Conservation (phyloP, 2,113 vertebrate genomes). For the Prinia subflava region DNA sequence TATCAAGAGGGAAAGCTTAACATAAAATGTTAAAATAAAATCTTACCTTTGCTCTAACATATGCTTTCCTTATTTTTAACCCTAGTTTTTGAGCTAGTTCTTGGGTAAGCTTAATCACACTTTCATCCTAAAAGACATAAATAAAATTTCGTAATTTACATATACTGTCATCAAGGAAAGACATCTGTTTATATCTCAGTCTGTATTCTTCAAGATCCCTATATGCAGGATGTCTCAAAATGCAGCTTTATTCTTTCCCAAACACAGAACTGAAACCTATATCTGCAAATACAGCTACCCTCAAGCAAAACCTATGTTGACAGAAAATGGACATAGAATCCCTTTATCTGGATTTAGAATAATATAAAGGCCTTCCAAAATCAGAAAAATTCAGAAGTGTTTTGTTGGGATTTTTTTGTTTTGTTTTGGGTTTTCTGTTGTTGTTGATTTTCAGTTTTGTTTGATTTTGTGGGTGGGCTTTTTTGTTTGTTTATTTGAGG, state of each 20-base stretch:
- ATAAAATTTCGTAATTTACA: neutral
- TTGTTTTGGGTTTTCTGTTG: neutral
- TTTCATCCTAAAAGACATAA: slow-evolving; percentile 81
- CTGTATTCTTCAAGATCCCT: neutral
- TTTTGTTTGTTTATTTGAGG: neutral
- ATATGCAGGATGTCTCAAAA: neutral
- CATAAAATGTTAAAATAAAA: neutral
- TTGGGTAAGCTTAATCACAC: slow-evolving; percentile 92
- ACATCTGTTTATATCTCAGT: neutral
- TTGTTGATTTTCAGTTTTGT: neutral
- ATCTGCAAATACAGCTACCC: neutral
- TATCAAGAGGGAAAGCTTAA: neutral
- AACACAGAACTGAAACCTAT: neutral
- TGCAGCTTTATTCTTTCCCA: neutral
- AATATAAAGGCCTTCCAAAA: neutral
- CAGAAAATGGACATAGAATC: neutral
- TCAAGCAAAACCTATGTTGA: neutral
- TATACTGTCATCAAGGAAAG: neutral
- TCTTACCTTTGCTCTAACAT: slow-evolving; percentile 89
- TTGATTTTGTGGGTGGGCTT: neutral
- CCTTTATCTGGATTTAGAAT: neutral
- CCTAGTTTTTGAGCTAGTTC: slow-evolving; percentile 93
- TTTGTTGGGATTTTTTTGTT: neutral
- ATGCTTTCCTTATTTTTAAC: slow-evolving; percentile 97
- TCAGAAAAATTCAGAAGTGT: neutral